Conservation (phyloP, 2,797 vertebrate genomes). For the Hyperoplus immaculatus region DNA sequence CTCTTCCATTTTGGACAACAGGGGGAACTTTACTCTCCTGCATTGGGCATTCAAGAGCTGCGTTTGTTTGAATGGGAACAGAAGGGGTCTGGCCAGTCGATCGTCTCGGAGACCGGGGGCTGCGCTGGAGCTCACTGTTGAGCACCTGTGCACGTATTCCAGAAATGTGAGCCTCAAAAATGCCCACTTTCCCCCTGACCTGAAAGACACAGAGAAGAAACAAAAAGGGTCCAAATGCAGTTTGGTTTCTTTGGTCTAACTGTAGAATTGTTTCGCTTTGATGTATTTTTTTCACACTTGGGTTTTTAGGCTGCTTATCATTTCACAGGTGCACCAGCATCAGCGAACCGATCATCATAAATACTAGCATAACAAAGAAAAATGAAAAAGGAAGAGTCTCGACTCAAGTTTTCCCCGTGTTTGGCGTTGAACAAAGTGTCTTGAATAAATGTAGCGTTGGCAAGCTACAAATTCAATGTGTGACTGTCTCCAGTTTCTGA, state of each 20-base stretch:
- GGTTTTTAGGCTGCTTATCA: conserved; percentile 10
- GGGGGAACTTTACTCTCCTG: conserved; percentile 54
- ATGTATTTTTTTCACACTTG: neutral
- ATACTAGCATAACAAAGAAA: neutral
- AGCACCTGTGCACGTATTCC: conserved; percentile 87
- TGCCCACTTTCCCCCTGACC: conserved; percentile 88
- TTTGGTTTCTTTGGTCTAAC: conserved; percentile 26
- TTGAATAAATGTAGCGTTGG: conserved; percentile 23
- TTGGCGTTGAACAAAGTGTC: conserved; percentile 23
- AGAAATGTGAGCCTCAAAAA: conserved; percentile 95
- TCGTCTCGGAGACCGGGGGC: conserved; percentile 85
- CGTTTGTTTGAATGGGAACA: conserved; percentile 38
- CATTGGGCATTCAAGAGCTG: conserved; percentile 65
- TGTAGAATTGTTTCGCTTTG: conserved; percentile 10
- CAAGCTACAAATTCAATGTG: conserved; percentile 18
- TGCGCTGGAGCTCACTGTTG: conserved; percentile 84
- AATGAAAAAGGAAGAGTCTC: neutral
- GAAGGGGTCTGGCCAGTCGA: conserved; percentile 59
- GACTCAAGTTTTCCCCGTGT: neutral
- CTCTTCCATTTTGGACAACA: conserved; percentile 84
- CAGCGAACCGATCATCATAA: neutral
- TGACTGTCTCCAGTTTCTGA: conserved; percentile 22
- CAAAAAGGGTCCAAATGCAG: conserved; percentile 7
- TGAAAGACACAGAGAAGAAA: conserved; percentile 51
- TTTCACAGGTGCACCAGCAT: conserved; percentile 29